Conservation (phyloP, 2,888 invertebrate genomes). For the Beris chalybata region DNA sequence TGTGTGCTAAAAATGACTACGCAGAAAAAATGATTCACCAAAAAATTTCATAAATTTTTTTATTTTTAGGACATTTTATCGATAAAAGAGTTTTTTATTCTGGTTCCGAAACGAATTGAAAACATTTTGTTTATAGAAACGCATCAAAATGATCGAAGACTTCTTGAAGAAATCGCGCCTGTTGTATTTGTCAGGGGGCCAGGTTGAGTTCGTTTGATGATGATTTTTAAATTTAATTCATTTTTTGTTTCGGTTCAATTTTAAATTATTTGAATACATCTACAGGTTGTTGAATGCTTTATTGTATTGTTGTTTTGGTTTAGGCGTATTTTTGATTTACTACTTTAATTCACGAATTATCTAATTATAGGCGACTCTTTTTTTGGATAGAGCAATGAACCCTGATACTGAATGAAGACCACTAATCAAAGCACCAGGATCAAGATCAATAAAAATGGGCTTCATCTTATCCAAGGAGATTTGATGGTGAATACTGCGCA, state of each 20-base stretch:
- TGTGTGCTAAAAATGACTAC: neutral
- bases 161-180: neutral
- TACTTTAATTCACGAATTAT: neutral
- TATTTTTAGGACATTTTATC: slow-evolving; percentile 20
- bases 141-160: slow-evolving; percentile 20
- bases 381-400: too few species aligned
- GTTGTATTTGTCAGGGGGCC: slow-evolving; percentile 2
- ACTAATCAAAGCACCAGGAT: too few species aligned
- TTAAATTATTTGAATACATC: slow-evolving; percentile 15
- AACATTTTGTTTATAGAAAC: slow-evolving; percentile 22
- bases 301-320: neutral
- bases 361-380: too few species aligned
- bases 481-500: too few species aligned
- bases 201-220: slow-evolving; percentile 7
- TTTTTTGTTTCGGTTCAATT: neutral
- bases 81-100: too few species aligned
- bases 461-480: too few species aligned
- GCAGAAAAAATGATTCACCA: slow-evolving; percentile 10
- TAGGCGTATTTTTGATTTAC: neutral
- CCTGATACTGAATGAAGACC: too few species aligned
- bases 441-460: too few species aligned
- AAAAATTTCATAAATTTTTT: slow-evolving; percentile 25
- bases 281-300: slow-evolving; percentile 25
- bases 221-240: slow-evolving; percentile 10
- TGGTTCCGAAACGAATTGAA: neutral